These are phyloP conservation scores for Drosophila siamana DNA, from an alignment of 2,888 invertebrate species.

Conservation along the genomic window DNA sequence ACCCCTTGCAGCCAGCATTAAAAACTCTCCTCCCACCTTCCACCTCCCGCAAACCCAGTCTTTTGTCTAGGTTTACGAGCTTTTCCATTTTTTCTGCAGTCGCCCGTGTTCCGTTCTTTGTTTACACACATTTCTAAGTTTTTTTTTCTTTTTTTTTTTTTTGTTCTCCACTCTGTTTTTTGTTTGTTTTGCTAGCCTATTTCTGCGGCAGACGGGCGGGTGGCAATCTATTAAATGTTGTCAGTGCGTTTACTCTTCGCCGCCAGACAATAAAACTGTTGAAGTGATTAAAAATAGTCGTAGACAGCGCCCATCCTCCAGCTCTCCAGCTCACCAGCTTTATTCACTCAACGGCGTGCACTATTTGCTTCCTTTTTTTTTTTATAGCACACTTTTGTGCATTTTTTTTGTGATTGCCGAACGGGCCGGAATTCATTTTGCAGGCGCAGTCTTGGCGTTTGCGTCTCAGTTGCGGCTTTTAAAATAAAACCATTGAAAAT, in stretches of 20 bases:
- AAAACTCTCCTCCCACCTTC: slow-evolving; percentile 26
- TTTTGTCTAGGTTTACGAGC: slow-evolving; percentile 24
- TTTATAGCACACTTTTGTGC: slow-evolving; percentile 48
- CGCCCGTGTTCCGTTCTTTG: slow-evolving; percentile 6
- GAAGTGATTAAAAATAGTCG: slow-evolving; percentile 79
- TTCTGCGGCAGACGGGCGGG: slow-evolving; percentile 43
- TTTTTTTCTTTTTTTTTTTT: slow-evolving; percentile 5
- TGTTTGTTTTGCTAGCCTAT: slow-evolving; percentile 51
- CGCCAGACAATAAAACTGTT: slow-evolving; percentile 74
- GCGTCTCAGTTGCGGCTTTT: slow-evolving; percentile 7
- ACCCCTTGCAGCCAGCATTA: slow-evolving; percentile 65
- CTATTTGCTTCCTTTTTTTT: no score
- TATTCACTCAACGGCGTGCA: background rate
- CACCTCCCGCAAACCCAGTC: no score
- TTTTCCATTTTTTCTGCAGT: no score
- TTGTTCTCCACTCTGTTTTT: slow-evolving; percentile 15
- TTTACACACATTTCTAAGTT: slow-evolving; percentile 17
- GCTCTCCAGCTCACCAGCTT: background rate
- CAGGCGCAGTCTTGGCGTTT: slow-evolving; percentile 14
- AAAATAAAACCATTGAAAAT: slow-evolving; percentile 52
- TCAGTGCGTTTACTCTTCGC: slow-evolving; percentile 69
- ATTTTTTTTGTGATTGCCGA: slow-evolving; percentile 39
- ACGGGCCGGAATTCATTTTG: slow-evolving; percentile 21
- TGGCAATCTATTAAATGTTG: slow-evolving; percentile 77
- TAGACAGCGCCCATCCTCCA: slow-evolving; percentile 1